Conservation (phyloP, 2,888 invertebrate species). For the Eupithecia centaureata region DNA sequence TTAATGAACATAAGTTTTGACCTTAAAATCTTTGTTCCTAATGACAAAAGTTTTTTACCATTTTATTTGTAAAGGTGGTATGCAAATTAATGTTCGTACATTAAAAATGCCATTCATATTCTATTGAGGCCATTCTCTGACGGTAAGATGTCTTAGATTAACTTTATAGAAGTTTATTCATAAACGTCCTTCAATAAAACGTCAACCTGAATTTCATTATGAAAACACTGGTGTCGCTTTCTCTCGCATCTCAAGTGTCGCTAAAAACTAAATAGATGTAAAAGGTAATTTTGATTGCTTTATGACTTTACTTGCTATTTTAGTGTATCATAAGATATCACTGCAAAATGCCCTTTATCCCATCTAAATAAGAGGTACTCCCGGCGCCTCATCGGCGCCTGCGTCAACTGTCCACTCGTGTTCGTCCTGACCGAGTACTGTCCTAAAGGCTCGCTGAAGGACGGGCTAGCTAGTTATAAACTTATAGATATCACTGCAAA, state of each 20-base stretch:
- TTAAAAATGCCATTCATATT: neutral
- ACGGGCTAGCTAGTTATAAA: conserved; percentile 93
- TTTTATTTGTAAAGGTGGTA: too few relatives aligned
- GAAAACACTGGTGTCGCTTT: neutral
- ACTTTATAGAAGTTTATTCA: neutral
- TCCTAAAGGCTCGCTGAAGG: conserved; percentile 86
- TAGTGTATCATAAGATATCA: neutral
- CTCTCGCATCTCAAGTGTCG: neutral
- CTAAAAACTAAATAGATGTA: neutral
- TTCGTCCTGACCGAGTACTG: conserved; percentile 94
- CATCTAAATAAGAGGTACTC: neutral
- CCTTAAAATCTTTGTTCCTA: neutral
- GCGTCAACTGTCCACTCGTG: conserved; percentile 91
- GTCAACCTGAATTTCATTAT: conserved; percentile 1
- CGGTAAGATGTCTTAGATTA: neutral
- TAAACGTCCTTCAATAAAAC: conserved; percentile 1
- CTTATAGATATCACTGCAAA: conserved; percentile 62
- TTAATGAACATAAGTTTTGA: conserved; percentile 5
- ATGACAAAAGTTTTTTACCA: neutral
- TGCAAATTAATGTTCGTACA: too few relatives aligned
- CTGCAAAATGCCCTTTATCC: neutral
- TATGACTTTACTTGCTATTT: neutral
- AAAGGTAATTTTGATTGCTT: neutral
- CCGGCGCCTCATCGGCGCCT: conserved; percentile 93
- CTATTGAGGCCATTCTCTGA: too few relatives aligned